Percentiles rank a stretch among this genome's conserved stretches.
These are phyloP conservation scores for Ormyrus rosae DNA, from an alignment of 2,888 invertebrate genomes.

Conservation along the genomic window DNA sequence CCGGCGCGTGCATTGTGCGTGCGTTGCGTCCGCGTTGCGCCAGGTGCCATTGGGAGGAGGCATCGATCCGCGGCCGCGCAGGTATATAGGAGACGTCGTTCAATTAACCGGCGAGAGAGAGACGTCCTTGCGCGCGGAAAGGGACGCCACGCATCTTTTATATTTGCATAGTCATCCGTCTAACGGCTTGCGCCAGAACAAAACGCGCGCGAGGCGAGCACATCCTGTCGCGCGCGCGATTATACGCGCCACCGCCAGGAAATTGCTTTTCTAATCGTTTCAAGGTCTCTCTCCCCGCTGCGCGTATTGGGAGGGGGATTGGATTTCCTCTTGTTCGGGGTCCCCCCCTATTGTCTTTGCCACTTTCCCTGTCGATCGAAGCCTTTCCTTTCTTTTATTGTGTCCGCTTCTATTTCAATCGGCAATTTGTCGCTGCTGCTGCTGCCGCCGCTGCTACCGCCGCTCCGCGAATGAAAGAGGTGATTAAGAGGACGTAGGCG, in stretches of 20 bases:
- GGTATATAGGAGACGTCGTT: no score
- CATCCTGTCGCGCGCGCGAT: not conserved
- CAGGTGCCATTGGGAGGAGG: no score
- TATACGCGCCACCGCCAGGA: constrained; percentile 39
- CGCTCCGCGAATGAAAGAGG: constrained; percentile 13
- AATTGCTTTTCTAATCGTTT: constrained; percentile 58
- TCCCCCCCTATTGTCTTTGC: constrained; percentile 47
- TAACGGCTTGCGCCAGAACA: constrained; percentile 35
- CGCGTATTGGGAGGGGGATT: constrained; percentile 2
- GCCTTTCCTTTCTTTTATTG: constrained; percentile 21
- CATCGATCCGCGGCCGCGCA: no score
- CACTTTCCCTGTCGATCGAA: constrained; percentile 57
- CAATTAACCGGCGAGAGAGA: constrained; percentile 1
- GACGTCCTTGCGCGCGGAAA: constrained; percentile 29
- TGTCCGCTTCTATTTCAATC: not conserved
- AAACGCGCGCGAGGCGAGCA: not conserved
- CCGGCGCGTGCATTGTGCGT: no score
- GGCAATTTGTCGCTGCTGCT: constrained; percentile 37
- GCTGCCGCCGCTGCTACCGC: no score
- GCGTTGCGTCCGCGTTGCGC: no score
- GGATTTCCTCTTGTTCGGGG: constrained; percentile 18
- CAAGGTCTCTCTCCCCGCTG: constrained; percentile 28
- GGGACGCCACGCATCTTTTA: constrained; percentile 22
- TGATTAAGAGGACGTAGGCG: constrained; percentile 22
- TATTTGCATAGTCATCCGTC: constrained; percentile 54